Evolutionary conservation across 1,140 invertebrate species (phyloP), one percentile per base, ranked within the genome.

Genomic region (Pachypeltis micranthus): DNA sequence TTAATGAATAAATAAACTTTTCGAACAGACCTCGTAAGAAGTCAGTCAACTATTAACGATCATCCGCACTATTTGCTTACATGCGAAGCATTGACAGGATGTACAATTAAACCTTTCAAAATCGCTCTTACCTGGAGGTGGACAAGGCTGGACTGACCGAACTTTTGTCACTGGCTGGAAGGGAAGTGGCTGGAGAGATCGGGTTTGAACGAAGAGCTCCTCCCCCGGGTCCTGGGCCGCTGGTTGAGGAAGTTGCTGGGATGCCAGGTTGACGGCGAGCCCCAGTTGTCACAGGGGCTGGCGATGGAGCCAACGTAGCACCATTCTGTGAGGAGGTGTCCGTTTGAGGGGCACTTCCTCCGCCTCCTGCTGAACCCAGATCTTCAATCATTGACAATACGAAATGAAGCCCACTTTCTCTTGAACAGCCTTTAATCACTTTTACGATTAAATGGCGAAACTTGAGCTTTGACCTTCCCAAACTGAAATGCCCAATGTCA

Each of bases 151-250:
- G 67, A 60, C 67, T 68, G 28, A 65, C 61, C 44, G 62, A 63
- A 39, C 65, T 66, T 23, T 64, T 67, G 56, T 65, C 63, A 34
- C 65, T 69, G 51, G 59, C 54, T 14, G 68, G 64, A 23, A 69
- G 65, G 44, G 65, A 68, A 29, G 55, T 59, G 61, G 65, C 63
- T 29, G 70, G 68, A 39, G 69, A 69, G 10, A 69, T 54, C 2
- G 55, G 66, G 47, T 59, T 47, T 27, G 64, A 62, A 56, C 59
- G 57, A 59, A 34, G 63, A 58, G 56, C 59, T 59, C 44, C 63
- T 64, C 7, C 59, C 44, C 26, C 25, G 57, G 39, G 61, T 19
- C 19, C 10, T 24, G 59, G 29, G 12, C 44, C 39, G 24, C 44
- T 54, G 23, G 54, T 24, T 2, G 21, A 23, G 19, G 34, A 62